Percentiles rank a stretch among this genome's conserved stretches.
Evolutionary conservation across 2,797 vertebrate genomes (phyloP).

Genomic region (Smutsia gigantea): DNA sequence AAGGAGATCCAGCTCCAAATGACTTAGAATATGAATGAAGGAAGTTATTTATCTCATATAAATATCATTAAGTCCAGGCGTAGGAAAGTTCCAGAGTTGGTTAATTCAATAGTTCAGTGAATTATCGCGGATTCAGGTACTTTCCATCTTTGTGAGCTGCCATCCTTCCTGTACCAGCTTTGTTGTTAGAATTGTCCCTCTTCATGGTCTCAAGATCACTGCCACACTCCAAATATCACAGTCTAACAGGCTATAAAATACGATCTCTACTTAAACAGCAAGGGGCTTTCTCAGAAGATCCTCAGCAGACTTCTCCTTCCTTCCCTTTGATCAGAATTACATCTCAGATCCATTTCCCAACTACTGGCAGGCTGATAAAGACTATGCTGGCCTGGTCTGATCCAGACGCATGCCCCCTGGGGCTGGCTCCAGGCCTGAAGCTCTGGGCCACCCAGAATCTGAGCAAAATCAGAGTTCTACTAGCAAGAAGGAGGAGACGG

Average conservation of each 20-base stretch:
- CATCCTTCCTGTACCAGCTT: background rate
- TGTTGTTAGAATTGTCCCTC: background rate
- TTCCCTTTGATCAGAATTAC: background rate
- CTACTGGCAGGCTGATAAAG: background rate
- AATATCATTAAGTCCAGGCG: background rate
- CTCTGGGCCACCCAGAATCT: background rate
- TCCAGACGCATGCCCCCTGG: background rate
- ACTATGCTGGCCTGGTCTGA: background rate
- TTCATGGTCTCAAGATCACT: background rate
- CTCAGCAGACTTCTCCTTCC: background rate
- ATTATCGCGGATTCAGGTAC: background rate
- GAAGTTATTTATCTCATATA: background rate
- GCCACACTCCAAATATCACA: background rate
- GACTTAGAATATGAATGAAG: background rate
- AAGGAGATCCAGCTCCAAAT: background rate
- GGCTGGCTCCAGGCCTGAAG: background rate
- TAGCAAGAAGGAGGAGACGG: background rate
- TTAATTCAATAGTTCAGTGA: background rate
- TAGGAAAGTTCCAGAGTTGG: no score
- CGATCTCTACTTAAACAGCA: background rate
- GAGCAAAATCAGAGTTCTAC: slow-evolving; percentile 7
- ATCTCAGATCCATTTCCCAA: background rate
- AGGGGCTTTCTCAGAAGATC: background rate
- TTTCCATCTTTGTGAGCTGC: background rate
- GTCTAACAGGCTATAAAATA: background rate